A percentile compares a stretch with the other conserved stretches of the same genome.
phyloP scores from a whole-genome alignment of 1,140 invertebrate genomes.

The Pinna nobilis region DNA sequence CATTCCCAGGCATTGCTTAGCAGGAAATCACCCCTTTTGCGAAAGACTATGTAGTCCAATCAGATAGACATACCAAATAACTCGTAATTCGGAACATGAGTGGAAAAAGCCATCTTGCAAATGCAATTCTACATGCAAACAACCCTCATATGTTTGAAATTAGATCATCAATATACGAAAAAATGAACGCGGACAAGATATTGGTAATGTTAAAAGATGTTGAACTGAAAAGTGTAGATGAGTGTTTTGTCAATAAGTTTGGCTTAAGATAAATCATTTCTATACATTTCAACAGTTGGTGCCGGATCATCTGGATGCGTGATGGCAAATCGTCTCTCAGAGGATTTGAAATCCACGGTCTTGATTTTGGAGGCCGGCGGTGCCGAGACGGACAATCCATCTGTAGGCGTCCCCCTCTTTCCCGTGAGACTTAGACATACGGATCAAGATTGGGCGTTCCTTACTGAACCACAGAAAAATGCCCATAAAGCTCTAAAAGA shows the following conservation, averaged over 20 bases:
- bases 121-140: not conserved
- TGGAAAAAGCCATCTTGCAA: not conserved
- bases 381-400: slow-evolving; percentile 75
- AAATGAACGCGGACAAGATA: not conserved
- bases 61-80: not conserved
- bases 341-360: slow-evolving; percentile 1
- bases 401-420: slow-evolving; percentile 71
- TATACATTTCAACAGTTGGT: slow-evolving; percentile 10
- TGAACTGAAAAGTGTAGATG: not conserved
- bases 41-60: no score
- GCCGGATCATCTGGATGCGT: slow-evolving; percentile 28
- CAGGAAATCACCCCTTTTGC: no score
- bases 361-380: slow-evolving; percentile 21
- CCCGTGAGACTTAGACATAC: slow-evolving; percentile 31
- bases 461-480: slow-evolving; percentile 89
- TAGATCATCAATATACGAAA: not conserved
- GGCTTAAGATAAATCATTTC: not conserved
- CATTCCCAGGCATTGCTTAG: no score
- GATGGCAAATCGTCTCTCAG: slow-evolving; percentile 18
- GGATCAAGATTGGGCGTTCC: slow-evolving; percentile 90
- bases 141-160: not conserved
- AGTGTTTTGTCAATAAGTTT: not conserved
- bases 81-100: not conserved
- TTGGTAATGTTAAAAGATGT: not conserved
- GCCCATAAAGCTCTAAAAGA: slow-evolving; percentile 88